Evolutionary conservation across 2,888 invertebrate species (phyloP).

Genomic region (Rhogogaster chlorosoma): DNA sequence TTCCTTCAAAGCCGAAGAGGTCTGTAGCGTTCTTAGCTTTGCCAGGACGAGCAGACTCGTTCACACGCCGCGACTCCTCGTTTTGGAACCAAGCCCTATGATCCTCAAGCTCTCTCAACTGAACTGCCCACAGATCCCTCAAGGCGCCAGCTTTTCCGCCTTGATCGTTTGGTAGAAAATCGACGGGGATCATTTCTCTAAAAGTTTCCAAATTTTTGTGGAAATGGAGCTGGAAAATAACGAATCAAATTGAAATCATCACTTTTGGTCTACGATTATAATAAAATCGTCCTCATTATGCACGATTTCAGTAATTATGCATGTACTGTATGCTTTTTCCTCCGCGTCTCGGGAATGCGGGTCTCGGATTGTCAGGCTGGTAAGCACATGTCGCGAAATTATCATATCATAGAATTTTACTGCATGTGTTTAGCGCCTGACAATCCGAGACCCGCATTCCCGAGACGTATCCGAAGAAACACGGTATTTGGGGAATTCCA

Average conservation of each 20-base stretch:
- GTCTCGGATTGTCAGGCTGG: no score
- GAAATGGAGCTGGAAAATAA: constrained; percentile 73
- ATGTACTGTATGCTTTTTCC: no score
- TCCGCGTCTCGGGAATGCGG: no score
- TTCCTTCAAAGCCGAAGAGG: constrained; percentile 85
- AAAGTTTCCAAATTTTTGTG: constrained; percentile 80
- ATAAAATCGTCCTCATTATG: not conserved
- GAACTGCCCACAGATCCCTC: constrained; percentile 65
- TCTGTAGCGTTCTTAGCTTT: constrained; percentile 83
- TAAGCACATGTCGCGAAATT: no score
- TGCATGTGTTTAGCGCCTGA: no score
- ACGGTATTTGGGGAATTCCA: no score
- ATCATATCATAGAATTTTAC: no score
- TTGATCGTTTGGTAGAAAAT: constrained; percentile 82
- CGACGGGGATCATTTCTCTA: constrained; percentile 79
- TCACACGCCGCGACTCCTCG: constrained; percentile 81
- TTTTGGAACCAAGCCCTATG: constrained; percentile 73
- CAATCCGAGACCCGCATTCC: no score
- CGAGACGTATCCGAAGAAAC: no score
- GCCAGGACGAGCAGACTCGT: constrained; percentile 82
- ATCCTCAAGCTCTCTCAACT: constrained; percentile 69
- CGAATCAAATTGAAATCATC: constrained; percentile 1
- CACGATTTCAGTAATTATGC: not conserved
- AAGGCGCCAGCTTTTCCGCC: constrained; percentile 80
- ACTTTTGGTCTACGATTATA: not conserved